Conservation (phyloP, 2,797 vertebrate genomes). For the Gymnodraco acuticeps region DNA sequence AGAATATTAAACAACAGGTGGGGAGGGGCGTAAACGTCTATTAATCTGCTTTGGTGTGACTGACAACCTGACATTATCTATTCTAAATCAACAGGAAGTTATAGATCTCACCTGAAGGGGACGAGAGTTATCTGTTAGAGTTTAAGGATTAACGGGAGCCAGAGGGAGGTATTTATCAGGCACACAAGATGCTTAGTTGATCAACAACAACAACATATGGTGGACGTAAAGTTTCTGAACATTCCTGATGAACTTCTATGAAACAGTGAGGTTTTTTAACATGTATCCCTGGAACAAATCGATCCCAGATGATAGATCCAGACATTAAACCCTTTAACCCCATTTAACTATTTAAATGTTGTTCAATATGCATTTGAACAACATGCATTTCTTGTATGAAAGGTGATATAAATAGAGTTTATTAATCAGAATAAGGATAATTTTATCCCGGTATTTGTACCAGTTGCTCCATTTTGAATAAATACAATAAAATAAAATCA, state of each 20-base stretch:
- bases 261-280: conserved; percentile 4
- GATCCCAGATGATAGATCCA: not conserved
- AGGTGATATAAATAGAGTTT: too few species aligned
- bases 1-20: conserved; percentile 4
- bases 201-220: conserved; percentile 32
- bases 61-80: conserved; percentile 2
- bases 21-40: not conserved
- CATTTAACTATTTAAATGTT: too few species aligned
- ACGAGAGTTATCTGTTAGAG: not conserved
- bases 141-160: conserved; percentile 3
- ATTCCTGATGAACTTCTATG: conserved; percentile 9
- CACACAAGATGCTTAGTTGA: conserved; percentile 25
- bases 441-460: too few species aligned
- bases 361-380: too few species aligned
- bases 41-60: conserved; percentile 6
- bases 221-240: conserved; percentile 12
- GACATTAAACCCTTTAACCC: too few species aligned
- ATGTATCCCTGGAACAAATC: conserved; percentile 11
- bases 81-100: conserved; percentile 22
- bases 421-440: too few species aligned
- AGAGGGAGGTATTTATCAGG: conserved; percentile 23
- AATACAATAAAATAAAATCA: too few species aligned
- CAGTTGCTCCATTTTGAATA: too few species aligned
- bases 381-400: too few species aligned
- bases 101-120: conserved; percentile 4